A percentile compares a stretch with the other conserved stretches of the same genome.
These are phyloP conservation scores for Leptura quadrifasciata DNA, from an alignment of 2,888 invertebrate species.

Conservation along the genomic window DNA sequence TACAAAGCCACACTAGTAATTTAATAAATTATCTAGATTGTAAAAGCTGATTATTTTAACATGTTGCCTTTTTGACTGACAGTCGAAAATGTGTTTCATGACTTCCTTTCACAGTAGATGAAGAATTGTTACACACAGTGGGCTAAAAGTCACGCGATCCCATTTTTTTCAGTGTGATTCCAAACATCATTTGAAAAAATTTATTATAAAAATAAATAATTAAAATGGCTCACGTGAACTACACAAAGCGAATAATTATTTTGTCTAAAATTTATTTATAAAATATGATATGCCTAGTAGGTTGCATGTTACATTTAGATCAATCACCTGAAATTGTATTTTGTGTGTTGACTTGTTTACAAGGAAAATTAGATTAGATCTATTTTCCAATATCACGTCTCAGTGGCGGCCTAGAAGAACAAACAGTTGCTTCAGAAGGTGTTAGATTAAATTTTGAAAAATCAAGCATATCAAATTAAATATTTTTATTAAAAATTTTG, in stretches of 20 bases:
- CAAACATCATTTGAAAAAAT: slow-evolving; percentile 11
- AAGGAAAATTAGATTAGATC: slow-evolving; percentile 54
- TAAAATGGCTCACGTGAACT: slow-evolving; percentile 38
- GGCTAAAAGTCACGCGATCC: slow-evolving; percentile 39
- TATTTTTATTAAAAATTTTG: no score
- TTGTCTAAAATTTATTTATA: slow-evolving; percentile 39
- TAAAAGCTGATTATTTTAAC: slow-evolving; percentile 31
- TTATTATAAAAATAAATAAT: slow-evolving; percentile 39
- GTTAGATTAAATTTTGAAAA: no score
- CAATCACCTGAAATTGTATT: slow-evolving; percentile 54
- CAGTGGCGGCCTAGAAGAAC: slow-evolving; percentile 26
- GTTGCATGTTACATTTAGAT: slow-evolving; percentile 53
- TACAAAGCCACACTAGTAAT: slow-evolving; percentile 35
- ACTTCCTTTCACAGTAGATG: slow-evolving; percentile 40
- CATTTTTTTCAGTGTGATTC: slow-evolving; percentile 31
- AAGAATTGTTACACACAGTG: slow-evolving; percentile 26
- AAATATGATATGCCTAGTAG: slow-evolving; percentile 33
- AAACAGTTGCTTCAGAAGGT: background rate
- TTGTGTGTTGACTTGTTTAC: slow-evolving; percentile 57
- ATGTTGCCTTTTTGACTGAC: slow-evolving; percentile 38
- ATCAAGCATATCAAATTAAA: no score
- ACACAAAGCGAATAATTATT: slow-evolving; percentile 36
- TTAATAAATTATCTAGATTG: slow-evolving; percentile 41
- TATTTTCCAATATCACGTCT: slow-evolving; percentile 43
- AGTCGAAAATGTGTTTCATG: slow-evolving; percentile 40